phyloP scores from a whole-genome alignment of 2,797 vertebrate species.

The Poeciliopsis presidionis region DNA sequence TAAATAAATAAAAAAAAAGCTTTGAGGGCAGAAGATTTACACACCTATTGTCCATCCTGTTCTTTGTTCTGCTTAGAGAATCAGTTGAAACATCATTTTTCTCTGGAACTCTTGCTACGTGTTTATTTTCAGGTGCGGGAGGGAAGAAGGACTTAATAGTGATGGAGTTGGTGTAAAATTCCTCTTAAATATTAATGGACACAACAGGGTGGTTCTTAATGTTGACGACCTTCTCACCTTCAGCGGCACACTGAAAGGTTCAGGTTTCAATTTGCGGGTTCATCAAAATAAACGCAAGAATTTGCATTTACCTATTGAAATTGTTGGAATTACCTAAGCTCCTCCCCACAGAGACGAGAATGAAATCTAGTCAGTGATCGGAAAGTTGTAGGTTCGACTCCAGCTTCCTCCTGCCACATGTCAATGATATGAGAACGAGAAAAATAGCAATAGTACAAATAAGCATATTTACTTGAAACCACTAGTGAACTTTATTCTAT shows the following conservation, averaged over 20 bases:
- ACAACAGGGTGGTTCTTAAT: neutral
- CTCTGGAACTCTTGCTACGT: neutral
- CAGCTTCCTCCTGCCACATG: too few relatives aligned
- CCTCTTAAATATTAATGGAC: slow-evolving; percentile 1
- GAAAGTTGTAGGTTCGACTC: too few relatives aligned
- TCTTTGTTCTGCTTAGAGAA: slow-evolving; percentile 9
- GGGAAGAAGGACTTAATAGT: neutral
- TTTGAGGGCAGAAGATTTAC: slow-evolving; percentile 11
- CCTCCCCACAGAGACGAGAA: neutral
- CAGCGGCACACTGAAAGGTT: neutral
- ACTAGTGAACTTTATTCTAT: neutral
- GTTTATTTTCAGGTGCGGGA: slow-evolving; percentile 4
- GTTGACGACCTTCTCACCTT: neutral
- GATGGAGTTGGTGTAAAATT: neutral
- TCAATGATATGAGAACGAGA: neutral
- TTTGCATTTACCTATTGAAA: neutral
- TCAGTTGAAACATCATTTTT: neutral
- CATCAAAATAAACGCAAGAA: neutral
- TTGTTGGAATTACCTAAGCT: neutral
- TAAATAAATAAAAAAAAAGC: too few relatives aligned
- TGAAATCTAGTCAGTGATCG: neutral
- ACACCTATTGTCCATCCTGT: neutral
- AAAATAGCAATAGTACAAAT: neutral
- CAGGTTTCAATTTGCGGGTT: neutral
- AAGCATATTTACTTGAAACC: neutral